Evolutionary conservation across 2,113 vertebrate species (phyloP), one percentile per base, ranked within the genome.

Genomic region (Caretta caretta): DNA sequence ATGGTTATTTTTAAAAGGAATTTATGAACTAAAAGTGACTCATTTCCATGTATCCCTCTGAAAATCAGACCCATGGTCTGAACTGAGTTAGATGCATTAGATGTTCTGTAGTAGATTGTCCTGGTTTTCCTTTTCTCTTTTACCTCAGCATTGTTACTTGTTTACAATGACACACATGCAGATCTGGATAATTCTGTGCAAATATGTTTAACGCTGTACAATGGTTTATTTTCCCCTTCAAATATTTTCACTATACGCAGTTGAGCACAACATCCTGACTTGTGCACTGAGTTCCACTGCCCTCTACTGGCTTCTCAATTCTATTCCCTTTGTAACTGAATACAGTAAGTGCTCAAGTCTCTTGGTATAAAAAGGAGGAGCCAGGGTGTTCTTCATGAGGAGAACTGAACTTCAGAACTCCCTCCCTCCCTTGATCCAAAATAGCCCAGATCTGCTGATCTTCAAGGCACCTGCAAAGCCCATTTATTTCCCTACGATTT

Each of bases 261-360:
- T 95, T 94, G 3, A 2, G 69, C 59, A 53, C 7, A 59, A 10
- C 78, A 92, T 75, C 38, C 24, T 78, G 42, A 95, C 90, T 96
- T 96, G 96, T 87, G 87, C 95, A 57, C 92, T 83, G 54, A 94
- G 87, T 94, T 91, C 82, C 93, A 88, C 79, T 94, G 97, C 96
- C 97, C 97, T 97, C 96, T 97, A 42, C 94, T 92, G 97, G 96
- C 72, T 57, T 87, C 89, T 79, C 2, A 0, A 2, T 16, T 85
- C 51, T 89, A 65, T 90, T n/a, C 10, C 19, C 20, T 31, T 2
- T 25, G 8, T 38, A 2, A 48, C 25, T 16, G 13, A 78, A 27
- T 48, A 11, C 25, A 78, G 35, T 19, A 20, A 20, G 35, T 4
- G n/a, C 29, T 35, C 65, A 20, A 69, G 25, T 27, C 14, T n/a